Conservation (phyloP, 2,888 invertebrate species). For the Rutpela maculata region DNA sequence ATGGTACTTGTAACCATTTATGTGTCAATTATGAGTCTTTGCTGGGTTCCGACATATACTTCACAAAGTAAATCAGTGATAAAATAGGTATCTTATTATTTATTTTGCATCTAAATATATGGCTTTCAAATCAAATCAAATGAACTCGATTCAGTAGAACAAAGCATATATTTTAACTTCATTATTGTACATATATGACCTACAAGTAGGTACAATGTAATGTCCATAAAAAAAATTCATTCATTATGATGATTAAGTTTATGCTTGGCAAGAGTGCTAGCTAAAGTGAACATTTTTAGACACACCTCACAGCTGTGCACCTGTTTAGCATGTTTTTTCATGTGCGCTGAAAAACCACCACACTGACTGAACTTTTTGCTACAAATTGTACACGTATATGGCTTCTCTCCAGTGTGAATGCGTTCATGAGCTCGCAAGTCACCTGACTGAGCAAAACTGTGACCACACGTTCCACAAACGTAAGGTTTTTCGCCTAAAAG, state of each 20-base stretch:
- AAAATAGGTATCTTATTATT: too few species aligned
- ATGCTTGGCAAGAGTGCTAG: neutral
- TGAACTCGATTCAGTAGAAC: too few species aligned
- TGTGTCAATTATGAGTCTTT: too few species aligned
- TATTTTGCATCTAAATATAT: too few species aligned
- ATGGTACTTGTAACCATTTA: too few species aligned
- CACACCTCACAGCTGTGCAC: neutral
- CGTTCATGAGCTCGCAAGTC: neutral
- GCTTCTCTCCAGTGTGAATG: conserved; percentile 8
- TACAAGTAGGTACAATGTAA: too few species aligned
- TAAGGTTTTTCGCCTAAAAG: conserved; percentile 9
- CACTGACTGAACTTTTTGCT: neutral
- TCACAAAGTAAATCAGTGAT: too few species aligned
- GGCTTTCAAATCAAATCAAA: too few species aligned
- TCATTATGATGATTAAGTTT: neutral
- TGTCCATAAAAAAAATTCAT: neutral
- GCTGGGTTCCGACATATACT: too few species aligned
- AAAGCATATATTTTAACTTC: too few species aligned
- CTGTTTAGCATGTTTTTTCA: neutral
- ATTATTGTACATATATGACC: too few species aligned
- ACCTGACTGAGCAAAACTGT: conserved; percentile 1
- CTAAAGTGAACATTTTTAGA: neutral
- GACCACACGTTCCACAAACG: neutral
- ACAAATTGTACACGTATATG: conserved; percentile 8
- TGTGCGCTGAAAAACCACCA: neutral